Conservation (phyloP, 2,797 vertebrate species). For the Pseudochirops cupreus region DNA sequence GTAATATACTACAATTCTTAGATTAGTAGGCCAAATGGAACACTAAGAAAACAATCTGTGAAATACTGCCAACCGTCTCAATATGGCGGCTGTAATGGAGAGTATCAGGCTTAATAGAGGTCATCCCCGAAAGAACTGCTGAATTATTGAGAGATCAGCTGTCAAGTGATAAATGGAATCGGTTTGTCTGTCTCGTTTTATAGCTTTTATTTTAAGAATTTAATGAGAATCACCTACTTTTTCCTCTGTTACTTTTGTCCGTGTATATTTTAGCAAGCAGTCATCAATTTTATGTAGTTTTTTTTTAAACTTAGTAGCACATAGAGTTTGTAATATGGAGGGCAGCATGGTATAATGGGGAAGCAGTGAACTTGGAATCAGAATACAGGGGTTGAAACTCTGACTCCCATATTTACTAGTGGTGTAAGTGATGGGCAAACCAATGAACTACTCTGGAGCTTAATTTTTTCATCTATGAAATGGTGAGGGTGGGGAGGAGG, state of each 20-base stretch:
- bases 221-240: neutral
- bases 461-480: constrained; percentile 37
- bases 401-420: neutral
- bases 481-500: neutral
- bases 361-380: neutral
- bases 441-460: neutral
- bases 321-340: neutral
- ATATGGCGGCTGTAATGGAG: neutral
- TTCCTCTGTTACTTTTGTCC: neutral
- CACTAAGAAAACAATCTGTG: neutral
- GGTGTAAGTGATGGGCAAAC: neutral
- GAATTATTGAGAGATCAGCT: neutral
- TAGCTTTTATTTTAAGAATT: neutral
- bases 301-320: neutral
- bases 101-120: neutral
- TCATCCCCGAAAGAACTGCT: neutral
- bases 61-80: neutral
- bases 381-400: neutral
- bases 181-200: neutral
- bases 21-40: neutral
- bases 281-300: neutral
- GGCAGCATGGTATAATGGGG: neutral
- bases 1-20: neutral
- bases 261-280: neutral
- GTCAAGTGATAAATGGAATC: neutral